These are phyloP conservation scores for Mormyrus lacerda DNA, from an alignment of 2,113 vertebrate genomes.

Conservation along the genomic window DNA sequence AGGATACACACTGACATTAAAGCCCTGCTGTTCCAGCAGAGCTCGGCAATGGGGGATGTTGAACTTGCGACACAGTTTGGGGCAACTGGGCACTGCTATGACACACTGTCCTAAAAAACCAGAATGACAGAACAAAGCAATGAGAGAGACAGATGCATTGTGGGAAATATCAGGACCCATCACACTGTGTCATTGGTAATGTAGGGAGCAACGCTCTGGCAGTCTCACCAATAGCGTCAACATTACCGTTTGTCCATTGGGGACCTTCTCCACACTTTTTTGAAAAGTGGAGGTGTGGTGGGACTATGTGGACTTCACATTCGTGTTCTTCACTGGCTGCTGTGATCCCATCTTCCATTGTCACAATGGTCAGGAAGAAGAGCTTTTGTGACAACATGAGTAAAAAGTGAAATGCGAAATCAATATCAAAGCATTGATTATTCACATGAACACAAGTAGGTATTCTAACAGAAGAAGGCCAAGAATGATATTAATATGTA, in stretches of 20 bases:
- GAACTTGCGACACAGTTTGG: conserved; percentile 48
- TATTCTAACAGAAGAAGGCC: background rate
- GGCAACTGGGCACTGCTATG: conserved; percentile 41
- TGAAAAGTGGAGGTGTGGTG: background rate
- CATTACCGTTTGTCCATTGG: conserved; percentile 14
- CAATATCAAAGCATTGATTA: too few relatives aligned
- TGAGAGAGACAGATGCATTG: background rate
- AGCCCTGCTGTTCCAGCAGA: conserved; percentile 48
- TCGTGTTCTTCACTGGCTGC: conserved; percentile 25
- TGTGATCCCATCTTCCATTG: conserved; percentile 21
- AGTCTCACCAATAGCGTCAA: background rate
- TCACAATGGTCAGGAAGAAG: background rate
- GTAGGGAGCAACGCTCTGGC: background rate
- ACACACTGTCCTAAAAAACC: conserved; percentile 54
- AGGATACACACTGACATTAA: conserved; percentile 43
- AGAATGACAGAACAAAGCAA: background rate
- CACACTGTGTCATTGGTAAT: background rate
- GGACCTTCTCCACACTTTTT: background rate
- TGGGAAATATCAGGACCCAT: background rate
- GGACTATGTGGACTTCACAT: background rate
- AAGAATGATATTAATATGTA: background rate
- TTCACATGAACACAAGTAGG: background rate
- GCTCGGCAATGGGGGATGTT: conserved; percentile 46
- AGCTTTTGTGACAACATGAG: background rate
- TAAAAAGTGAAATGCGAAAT: background rate